Percentiles rank a stretch among this genome's conserved stretches.
Conservation (phyloP, 2,888 invertebrate species). For the Acronicta leporina region DNA sequence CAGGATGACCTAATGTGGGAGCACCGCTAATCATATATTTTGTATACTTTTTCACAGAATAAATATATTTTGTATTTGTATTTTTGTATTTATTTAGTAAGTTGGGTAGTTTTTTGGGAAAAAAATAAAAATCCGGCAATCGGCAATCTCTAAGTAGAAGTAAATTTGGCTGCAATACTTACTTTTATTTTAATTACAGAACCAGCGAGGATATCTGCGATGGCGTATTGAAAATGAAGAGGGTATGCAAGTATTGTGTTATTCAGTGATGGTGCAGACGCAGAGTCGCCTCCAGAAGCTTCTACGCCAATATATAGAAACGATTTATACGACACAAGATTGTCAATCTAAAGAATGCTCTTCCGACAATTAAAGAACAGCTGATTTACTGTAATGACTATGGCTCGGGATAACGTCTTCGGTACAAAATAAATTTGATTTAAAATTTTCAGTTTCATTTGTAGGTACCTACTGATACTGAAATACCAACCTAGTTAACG, state of each 20-base stretch:
- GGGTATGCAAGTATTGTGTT: constrained; percentile 74
- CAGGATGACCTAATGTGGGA: too few species aligned
- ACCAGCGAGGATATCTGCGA: constrained; percentile 76
- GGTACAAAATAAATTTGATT: neutral
- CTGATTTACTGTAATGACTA: neutral
- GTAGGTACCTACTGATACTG: neutral
- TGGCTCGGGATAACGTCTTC: neutral
- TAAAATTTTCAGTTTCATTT: too few species aligned
- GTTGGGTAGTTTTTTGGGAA: too few species aligned
- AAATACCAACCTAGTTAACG: too few species aligned
- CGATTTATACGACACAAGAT: neutral
- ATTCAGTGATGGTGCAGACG: constrained; percentile 78
- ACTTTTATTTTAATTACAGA: constrained; percentile 62
- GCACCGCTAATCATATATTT: too few species aligned
- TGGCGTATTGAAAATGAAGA: constrained; percentile 80
- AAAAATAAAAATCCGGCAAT: too few species aligned
- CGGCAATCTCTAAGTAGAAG: too few species aligned
- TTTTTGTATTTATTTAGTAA: too few species aligned
- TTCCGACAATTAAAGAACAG: neutral
- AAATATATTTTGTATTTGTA: too few species aligned
- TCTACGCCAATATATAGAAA: constrained; percentile 60
- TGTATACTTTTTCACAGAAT: too few species aligned
- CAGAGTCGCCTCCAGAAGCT: constrained; percentile 72
- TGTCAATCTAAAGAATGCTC: neutral
- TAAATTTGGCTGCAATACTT: too few species aligned